A percentile compares a stretch with the other conserved stretches of the same genome.
Conservation (phyloP, 1,140 invertebrate species). For the Aradophagus sp. region DNA sequence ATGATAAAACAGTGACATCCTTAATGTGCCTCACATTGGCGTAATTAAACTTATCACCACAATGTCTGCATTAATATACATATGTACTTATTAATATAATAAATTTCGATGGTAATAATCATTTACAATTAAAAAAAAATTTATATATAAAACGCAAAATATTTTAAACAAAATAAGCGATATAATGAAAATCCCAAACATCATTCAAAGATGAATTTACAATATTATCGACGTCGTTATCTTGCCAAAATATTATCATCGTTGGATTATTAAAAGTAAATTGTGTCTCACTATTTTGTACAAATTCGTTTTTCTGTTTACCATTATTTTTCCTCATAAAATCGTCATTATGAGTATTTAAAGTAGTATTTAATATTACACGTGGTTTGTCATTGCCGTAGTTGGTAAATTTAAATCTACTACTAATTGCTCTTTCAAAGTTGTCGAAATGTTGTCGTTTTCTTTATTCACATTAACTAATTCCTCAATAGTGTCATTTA, state of each 20-base stretch:
- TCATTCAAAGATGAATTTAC: conserved; percentile 6
- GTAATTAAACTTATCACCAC: no score
- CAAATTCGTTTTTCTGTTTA: not conserved
- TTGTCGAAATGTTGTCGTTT: not conserved
- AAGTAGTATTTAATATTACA: conserved; percentile 5
- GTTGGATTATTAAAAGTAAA: conserved; percentile 8
- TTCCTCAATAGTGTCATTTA: conserved; percentile 6
- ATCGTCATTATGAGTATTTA: not conserved
- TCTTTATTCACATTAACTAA: not conserved
- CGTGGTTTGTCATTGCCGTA: conserved; percentile 1
- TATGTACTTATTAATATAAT: no score
- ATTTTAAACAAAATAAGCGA: no score
- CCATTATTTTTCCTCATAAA: no score
- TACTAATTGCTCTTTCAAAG: not conserved
- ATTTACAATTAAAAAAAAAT: no score
- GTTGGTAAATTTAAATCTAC: conserved; percentile 1
- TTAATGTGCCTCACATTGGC: no score
- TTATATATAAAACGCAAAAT: no score
- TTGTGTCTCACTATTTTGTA: conserved; percentile 3
- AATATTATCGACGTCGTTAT: not conserved
- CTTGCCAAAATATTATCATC: not conserved
- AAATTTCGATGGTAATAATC: no score
- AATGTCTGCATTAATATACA: no score
- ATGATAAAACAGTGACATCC: no score
- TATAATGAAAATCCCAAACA: no score